Conservation (phyloP, 1,140 invertebrate species). For the Latrodectus geometricus region DNA sequence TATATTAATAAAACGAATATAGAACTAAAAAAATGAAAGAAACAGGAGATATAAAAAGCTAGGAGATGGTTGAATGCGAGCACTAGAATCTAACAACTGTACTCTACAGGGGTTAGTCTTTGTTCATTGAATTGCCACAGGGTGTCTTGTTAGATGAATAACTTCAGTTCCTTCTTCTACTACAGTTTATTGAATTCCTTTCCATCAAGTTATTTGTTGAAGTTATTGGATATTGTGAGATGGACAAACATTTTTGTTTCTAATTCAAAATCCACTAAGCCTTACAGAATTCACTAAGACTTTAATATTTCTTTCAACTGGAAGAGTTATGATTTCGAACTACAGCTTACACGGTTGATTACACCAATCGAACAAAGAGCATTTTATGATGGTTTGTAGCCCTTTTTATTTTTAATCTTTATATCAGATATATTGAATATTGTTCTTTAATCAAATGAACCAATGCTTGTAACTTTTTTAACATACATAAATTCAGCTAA, state of each 20-base stretch:
- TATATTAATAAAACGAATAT: no score
- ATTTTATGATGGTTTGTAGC: no score
- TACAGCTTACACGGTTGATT: no score
- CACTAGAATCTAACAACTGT: background rate
- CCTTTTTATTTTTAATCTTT: no score
- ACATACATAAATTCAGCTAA: no score
- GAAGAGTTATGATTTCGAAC: background rate
- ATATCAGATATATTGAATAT: no score
- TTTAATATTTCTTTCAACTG: conserved; percentile 7
- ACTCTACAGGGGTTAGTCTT: background rate
- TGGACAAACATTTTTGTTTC: conserved; percentile 18
- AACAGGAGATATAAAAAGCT: no score
- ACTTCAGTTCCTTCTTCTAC: conserved; percentile 9
- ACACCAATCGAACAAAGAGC: no score
- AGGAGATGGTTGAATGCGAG: background rate
- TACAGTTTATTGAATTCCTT: conserved; percentile 48
- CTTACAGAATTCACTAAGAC: background rate
- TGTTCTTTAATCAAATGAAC: no score
- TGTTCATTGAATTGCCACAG: conserved; percentile 20
- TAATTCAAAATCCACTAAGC: conserved; percentile 21
- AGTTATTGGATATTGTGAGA: conserved; percentile 49
- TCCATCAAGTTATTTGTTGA: conserved; percentile 50
- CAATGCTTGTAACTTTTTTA: no score
- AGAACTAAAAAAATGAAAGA: no score
- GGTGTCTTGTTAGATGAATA: conserved; percentile 16